These are phyloP conservation scores for Chondrilla cf. caribensis DNA, from an alignment of 37 sponge, comb jelly and placozoan genomes.

Conservation along the genomic window DNA sequence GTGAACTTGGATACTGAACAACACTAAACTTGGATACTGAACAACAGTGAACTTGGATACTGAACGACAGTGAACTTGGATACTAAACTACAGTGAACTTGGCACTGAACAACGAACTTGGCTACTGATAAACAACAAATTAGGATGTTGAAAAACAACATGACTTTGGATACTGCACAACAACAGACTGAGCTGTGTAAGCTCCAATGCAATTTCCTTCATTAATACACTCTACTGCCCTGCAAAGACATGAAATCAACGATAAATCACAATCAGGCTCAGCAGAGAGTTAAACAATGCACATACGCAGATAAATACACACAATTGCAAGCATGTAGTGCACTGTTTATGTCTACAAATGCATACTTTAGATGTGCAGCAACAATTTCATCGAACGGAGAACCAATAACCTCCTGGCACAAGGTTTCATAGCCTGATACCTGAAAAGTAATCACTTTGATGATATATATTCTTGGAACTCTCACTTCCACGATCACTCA, in stretches of 20 bases:
- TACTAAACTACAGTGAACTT: too few species aligned
- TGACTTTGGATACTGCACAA: conserved; percentile 70
- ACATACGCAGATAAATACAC: neutral
- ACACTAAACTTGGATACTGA: too few species aligned
- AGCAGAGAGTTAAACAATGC: too few species aligned
- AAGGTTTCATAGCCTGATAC: conserved; percentile 41
- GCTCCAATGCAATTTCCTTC: conserved; percentile 21
- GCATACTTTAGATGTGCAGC: conserved; percentile 74
- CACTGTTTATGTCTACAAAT: neutral
- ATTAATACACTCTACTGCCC: conserved; percentile 31
- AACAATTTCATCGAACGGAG: conserved; percentile 74
- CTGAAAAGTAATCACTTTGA: neutral
- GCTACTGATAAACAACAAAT: too few species aligned
- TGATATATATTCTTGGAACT: neutral
- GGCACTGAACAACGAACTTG: too few species aligned
- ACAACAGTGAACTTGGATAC: too few species aligned
- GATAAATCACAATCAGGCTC: too few species aligned
- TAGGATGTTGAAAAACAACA: too few species aligned
- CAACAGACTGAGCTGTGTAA: conserved; percentile 55
- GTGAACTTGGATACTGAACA: too few species aligned
- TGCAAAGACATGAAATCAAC: too few species aligned
- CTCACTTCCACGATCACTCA: neutral
- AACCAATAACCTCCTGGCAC: conserved; percentile 54
- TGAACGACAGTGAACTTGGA: too few species aligned
- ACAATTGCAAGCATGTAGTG: neutral